A percentile compares a stretch with the other conserved stretches of the same genome.
These are phyloP conservation scores for Teleiodes luculella DNA, from an alignment of 2,888 invertebrate genomes.

Conservation along the genomic window DNA sequence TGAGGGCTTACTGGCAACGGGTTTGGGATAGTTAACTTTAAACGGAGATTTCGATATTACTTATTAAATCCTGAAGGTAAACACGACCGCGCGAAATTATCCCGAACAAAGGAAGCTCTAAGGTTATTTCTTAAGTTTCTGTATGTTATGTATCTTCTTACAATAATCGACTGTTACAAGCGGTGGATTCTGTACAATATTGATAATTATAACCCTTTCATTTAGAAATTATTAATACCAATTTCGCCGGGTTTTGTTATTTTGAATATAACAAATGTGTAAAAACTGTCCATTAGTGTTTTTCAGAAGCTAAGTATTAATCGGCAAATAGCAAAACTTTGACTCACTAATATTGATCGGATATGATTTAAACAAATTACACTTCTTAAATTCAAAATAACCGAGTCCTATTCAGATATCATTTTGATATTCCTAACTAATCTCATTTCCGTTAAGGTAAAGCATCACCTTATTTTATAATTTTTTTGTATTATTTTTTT, in stretches of 20 bases:
- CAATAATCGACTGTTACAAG: not conserved
- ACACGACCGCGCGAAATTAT: too few relatives aligned
- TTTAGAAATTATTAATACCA: conserved; percentile 1
- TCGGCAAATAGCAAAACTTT: too few relatives aligned
- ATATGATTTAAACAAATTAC: not conserved
- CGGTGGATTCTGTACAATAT: conserved; percentile 9
- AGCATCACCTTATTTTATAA: conserved; percentile 35
- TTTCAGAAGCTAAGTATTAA: too few relatives aligned
- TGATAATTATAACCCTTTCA: conserved; percentile 8
- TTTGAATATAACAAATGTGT: not conserved
- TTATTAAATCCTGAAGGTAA: too few relatives aligned
- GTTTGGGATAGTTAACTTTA: not conserved
- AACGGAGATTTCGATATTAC: too few relatives aligned
- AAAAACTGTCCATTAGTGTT: too few relatives aligned
- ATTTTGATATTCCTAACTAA: conserved; percentile 58
- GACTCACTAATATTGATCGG: not conserved
- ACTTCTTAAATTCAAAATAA: not conserved
- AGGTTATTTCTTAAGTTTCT: not conserved
- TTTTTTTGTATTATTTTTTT: conserved; percentile 29
- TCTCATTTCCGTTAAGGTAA: conserved; percentile 56
- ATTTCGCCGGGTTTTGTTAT: not conserved
- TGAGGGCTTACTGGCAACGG: not conserved
- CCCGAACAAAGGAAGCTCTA: not conserved
- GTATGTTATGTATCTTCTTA: not conserved
- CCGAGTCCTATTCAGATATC: conserved; percentile 6